Evolutionary conservation across 2,797 vertebrate species (phyloP), one percentile per base, ranked within the genome.

Genomic region (Acanthurus lineatus): DNA sequence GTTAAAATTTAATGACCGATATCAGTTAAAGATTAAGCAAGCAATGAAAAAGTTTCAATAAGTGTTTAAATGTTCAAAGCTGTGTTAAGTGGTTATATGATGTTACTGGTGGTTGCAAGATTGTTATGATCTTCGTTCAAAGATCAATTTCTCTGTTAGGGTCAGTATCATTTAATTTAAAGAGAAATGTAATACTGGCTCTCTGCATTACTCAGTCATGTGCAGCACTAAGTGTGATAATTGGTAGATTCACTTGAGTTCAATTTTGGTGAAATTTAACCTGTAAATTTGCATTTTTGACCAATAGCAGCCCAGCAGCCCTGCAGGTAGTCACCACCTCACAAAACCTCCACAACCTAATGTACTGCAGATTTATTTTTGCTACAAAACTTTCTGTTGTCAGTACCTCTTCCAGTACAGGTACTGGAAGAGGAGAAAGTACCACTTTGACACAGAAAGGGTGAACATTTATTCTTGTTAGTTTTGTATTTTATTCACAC

Each of bases 81-180:
- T 28, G 45, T 68, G 76, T 49, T 40, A 61, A 49, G 48, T 35
- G 16, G 52, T 59, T 79, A 57, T 54, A 48, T 63, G 58, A 67
- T 76, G 54, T 58, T 68, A 54, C 58, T 72, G 16, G 58, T 63
- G 45, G 19, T 70, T 66, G 58, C 17, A 52, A 17, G 51, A 40
- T 19, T 58, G 42, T 72, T 58, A 12, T 56, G 45, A 9, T 47
- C 25, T 51, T 32, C 22, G 54, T 53, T 82, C 9, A 77, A 77
- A 74, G 64, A 81, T 80, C 52, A 6, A 77, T 78, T 58, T 67
- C 16, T 63, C 22, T 73, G 48, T 57, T 47, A 3, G 49, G 44
- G 47, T 76, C 59, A 58, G 28, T 49, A 22, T 38, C 61, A 68
- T 74, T 52, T 64, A 78, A 59, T 57, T 82, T 73, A 16, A 58